These are phyloP conservation scores for Shinisaurus crocodilurus DNA, from an alignment of 2,113 vertebrate species.

Conservation along the genomic window DNA sequence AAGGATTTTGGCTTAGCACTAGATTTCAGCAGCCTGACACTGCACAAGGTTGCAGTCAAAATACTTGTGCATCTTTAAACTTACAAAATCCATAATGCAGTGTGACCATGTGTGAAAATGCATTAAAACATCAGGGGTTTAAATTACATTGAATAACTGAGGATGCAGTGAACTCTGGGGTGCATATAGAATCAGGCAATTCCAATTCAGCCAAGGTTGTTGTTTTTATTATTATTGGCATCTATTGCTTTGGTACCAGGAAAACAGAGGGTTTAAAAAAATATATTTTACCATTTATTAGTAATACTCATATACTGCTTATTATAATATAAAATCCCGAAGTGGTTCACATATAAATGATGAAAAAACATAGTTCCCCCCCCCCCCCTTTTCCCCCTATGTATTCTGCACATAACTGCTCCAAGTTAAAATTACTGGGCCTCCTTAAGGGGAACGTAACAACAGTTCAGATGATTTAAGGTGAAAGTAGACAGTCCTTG, in stretches of 20 bases:
- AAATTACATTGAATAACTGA: not conserved
- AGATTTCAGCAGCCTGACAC: not conserved
- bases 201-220: not conserved
- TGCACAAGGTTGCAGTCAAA: not conserved
- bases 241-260: not conserved
- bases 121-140: not conserved
- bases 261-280: not conserved
- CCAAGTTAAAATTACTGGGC: not conserved
- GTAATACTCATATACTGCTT: too few relatives aligned
- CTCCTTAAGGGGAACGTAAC: not conserved
- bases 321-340: too few relatives aligned
- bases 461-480: not conserved
- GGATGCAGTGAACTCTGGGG: not conserved
- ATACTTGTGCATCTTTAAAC: not conserved
- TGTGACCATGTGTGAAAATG: not conserved
- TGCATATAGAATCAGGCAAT: not conserved
- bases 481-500: not conserved
- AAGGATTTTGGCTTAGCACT: not conserved
- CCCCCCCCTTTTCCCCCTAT: too few relatives aligned
- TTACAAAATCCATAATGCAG: not conserved
- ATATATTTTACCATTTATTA: too few relatives aligned
- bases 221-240: not conserved
- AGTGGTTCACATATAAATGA: too few relatives aligned
- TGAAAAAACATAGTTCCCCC: too few relatives aligned
- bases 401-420: too few relatives aligned